Conservation (phyloP, 1,140 invertebrate species). For the Drosophila kikkawai region DNA sequence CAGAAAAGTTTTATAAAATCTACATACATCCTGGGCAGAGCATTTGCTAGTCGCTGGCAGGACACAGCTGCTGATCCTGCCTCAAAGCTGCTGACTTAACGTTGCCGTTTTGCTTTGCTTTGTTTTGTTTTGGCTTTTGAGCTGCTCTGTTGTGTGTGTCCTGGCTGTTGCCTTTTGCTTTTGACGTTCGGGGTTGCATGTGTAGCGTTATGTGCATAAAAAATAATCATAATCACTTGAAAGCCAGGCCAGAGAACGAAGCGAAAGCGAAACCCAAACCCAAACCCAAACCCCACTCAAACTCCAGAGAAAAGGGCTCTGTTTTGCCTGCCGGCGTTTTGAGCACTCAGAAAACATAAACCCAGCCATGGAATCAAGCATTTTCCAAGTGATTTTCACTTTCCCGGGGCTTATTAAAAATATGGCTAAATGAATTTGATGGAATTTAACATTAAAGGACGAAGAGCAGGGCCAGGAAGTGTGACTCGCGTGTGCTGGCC, state of each 20-base stretch:
- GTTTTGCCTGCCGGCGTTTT: slow-evolving; percentile 56
- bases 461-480: background rate
- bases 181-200: slow-evolving; percentile 59
- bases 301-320: background rate
- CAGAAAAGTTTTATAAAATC: background rate
- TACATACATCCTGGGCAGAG: background rate
- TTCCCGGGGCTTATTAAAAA: slow-evolving; percentile 64
- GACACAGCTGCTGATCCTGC: background rate
- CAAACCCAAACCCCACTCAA: background rate
- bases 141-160: slow-evolving; percentile 12
- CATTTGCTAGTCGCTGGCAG: slow-evolving; percentile 7
- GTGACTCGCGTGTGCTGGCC: slow-evolving; percentile 42
- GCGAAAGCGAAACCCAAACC: background rate
- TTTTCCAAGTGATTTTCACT: slow-evolving; percentile 47
- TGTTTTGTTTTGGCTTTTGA: slow-evolving; percentile 32
- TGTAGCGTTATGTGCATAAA: slow-evolving; percentile 79
- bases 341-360: slow-evolving; percentile 65
- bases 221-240: slow-evolving; percentile 83
- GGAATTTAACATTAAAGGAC: slow-evolving; percentile 25
- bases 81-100: slow-evolving; percentile 45
- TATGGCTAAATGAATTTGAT: slow-evolving; percentile 58
- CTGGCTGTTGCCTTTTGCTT: slow-evolving; percentile 56
- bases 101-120: slow-evolving; percentile 23
- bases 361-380: slow-evolving; percentile 24
- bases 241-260: slow-evolving; percentile 42